Conservation (phyloP, 1,140 invertebrate species). For the Pachyrhynchus sulphureomaculatus region DNA sequence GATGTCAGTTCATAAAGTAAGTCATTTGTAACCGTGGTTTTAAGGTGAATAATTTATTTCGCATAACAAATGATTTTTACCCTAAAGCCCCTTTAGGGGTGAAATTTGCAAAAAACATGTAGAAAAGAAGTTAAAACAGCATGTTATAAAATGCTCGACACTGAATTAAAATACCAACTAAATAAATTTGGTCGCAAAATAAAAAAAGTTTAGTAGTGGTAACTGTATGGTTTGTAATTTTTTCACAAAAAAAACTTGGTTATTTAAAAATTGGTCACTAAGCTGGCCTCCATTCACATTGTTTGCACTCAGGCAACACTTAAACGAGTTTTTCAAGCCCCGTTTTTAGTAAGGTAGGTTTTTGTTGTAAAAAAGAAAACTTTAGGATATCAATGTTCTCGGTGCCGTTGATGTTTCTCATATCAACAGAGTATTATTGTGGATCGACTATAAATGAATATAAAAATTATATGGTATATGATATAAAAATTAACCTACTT, state of each 20-base stretch:
- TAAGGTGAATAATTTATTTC: too few relatives aligned
- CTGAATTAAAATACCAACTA: too few relatives aligned
- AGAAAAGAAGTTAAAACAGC: too few relatives aligned
- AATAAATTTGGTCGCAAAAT: not conserved
- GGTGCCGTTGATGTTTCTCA: slow-evolving; percentile 3
- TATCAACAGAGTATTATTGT: slow-evolving; percentile 23
- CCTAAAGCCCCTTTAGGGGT: too few relatives aligned
- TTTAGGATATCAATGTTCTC: too few relatives aligned
- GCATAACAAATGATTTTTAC: too few relatives aligned
- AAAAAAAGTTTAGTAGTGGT: slow-evolving; percentile 36
- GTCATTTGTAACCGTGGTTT: too few relatives aligned
- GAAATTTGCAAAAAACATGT: too few relatives aligned
- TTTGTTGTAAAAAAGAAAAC: not conserved
- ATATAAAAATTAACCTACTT: not conserved
- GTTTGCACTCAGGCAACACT: slow-evolving; percentile 69
- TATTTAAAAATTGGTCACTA: slow-evolving; percentile 9
- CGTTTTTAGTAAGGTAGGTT: not conserved
- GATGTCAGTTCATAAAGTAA: too few relatives aligned
- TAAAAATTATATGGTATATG: slow-evolving; percentile 10
- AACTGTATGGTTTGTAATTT: slow-evolving; percentile 43
- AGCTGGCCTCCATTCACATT: slow-evolving; percentile 85
- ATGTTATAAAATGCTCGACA: too few relatives aligned
- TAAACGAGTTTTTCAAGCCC: not conserved
- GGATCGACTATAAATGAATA: slow-evolving; percentile 1
- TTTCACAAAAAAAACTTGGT: slow-evolving; percentile 2